Base-by-base conservation (phyloP, 2,113 vertebrate genomes). In the Elanoides forficatus region DNA sequence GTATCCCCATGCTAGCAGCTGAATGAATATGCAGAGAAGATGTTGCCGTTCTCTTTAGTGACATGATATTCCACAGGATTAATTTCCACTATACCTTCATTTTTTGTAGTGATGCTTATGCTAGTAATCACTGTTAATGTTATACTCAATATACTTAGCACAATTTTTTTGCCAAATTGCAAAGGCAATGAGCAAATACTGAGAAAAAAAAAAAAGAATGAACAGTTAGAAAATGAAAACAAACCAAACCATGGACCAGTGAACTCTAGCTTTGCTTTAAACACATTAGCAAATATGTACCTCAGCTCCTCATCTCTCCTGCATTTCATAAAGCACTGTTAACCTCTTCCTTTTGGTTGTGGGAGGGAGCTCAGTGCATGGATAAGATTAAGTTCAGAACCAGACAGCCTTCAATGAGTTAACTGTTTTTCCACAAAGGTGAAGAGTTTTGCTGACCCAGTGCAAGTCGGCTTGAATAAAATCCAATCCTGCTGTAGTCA, bases 401-500 rank as follows among this genome's bases (percentile, higher is more conserved):
- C 22, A 83, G 45, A 18, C 74, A 80, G 86, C 42, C 38, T 75
- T 88, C 90, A 91, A 90, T 48, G 97, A 90, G 98, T 98, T 98
- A 98, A 97, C 52, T 71, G 76, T n/a, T 65, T 47, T 76, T 94
- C 88, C 81, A 58, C 71, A 76, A 74, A 90, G 95, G 91, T 89
- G 88, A 92, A 94, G 84, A 34, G 40, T 96, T 95, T 97, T 98
- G 98, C 98, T 99, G 98, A 98, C 96, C 97, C 85, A 82, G 91
- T 94, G 88, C 47, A 38, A 97, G 96, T 86, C 16, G 13, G 74
- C 66, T 95, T 96, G 96, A 97, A 96, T 92, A 97, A 95, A 97
- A 98, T 97, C 97, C 87, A 97, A 76, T 98, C 98, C 96, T 98
- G 98, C 97, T 97, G 88, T 52, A 96, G 97, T 98, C 97, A 98